phyloP scores from a whole-genome alignment of 2,113 vertebrate genomes.

The Saguinus midas region DNA sequence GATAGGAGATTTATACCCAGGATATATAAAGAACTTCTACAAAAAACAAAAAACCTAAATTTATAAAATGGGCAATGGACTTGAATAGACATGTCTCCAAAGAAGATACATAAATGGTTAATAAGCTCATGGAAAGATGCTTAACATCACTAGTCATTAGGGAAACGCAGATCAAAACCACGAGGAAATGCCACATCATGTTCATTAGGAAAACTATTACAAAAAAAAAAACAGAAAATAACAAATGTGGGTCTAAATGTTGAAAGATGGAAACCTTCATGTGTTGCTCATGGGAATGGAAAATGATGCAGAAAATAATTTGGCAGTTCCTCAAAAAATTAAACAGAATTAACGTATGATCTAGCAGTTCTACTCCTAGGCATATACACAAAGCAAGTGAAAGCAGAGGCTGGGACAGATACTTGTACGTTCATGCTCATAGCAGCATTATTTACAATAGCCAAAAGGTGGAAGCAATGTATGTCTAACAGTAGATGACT shows the following conservation, averaged over 20 bases:
- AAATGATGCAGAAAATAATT: neutral
- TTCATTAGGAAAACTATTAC: neutral
- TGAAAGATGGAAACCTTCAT: neutral
- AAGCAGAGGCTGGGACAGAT: neutral
- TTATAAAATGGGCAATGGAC: neutral
- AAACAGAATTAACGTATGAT: neutral
- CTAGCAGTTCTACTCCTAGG: neutral
- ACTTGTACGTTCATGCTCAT: neutral
- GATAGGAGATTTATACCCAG: neutral
- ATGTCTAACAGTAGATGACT: neutral
- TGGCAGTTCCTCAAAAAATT: neutral
- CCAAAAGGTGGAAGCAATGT: neutral
- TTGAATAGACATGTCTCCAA: neutral
- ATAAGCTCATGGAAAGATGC: neutral
- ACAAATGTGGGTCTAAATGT: neutral
- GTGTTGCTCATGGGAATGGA: neutral
- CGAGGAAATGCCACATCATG: neutral
- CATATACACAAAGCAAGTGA: neutral
- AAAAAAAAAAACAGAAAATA: neutral
- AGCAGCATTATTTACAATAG: neutral
- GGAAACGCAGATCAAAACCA: neutral
- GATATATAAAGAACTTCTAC: neutral
- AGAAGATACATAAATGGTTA: neutral
- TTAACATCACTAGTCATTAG: neutral
- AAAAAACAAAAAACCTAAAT: neutral